Base-by-base conservation (phyloP, 2,888 invertebrate genomes). In the Orchesellides sinensis region DNA sequence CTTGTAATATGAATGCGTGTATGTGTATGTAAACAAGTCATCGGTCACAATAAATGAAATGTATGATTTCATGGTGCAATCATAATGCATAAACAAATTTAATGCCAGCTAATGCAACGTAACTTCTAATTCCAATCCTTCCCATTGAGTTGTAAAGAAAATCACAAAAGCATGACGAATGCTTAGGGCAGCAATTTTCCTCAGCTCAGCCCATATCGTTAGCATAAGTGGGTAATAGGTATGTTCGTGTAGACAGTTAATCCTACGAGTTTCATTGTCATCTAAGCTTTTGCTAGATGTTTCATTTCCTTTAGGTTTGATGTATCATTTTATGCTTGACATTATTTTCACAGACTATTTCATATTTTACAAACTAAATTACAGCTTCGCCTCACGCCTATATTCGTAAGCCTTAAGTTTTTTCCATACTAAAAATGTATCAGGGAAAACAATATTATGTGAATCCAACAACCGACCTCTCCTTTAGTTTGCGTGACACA, bases 101-200 rank as follows among this genome's bases (percentile, higher is more conserved):
- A n/a, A n/a, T n/a, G n/a, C n/a, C n/a, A n/a, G n/a, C n/a, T n/a
- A n/a, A n/a, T n/a, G n/a, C n/a, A n/a, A n/a, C n/a, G n/a, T n/a
- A n/a, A n/a, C n/a, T n/a, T n/a, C n/a, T n/a, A n/a, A n/a, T n/a
- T n/a, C n/a, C n/a, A 40, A 54, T 54, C 25, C 54, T 6, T 47
- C 17, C 19, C 49, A 8, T 17, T n/a, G n/a, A n/a, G n/a, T 59
- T 59, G n/a, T 59, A 40, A 59, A 29, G 63, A 40, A 59, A 63
- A 35, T 40, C 63, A 63, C 45, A 29, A 63, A 23, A 63, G 40
- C 63, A 63, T 63, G 45, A 63, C 35, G 40, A 40, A 63, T 63
- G 63, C 63, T 40, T 63, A 40, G 23, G 10, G 19, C 40, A 35
- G 4, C 63, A 63, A 63, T 63, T 63, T 63, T 25, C n/a, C 56